Conservation (phyloP, 2,888 invertebrate genomes). For the Heliconius hortense region DNA sequence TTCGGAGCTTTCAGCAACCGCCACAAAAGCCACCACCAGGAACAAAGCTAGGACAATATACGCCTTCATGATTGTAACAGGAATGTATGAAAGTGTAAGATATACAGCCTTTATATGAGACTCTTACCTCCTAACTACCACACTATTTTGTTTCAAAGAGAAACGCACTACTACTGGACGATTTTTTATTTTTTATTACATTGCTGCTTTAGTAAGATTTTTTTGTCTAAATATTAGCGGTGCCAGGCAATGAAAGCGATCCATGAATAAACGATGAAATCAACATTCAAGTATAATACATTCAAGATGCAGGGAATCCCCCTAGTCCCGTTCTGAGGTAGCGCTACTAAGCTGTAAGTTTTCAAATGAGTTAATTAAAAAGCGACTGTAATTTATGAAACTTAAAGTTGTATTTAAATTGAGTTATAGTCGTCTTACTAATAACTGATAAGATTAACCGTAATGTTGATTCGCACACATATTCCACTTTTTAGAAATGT, state of each 20-base stretch:
- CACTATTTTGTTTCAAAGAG: background rate
- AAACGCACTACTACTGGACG: background rate
- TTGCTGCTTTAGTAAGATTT: background rate
- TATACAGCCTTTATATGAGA: conserved; percentile 55
- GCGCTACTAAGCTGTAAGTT: background rate
- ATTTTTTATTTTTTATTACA: background rate
- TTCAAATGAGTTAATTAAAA: background rate
- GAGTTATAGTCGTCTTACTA: background rate
- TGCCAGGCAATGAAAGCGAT: background rate
- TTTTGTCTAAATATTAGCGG: background rate
- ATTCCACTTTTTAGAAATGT: conserved; percentile 30
- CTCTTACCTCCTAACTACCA: conserved; percentile 16
- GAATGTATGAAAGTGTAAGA: conserved; percentile 1
- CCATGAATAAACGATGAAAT: background rate
- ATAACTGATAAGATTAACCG: conserved; percentile 18
- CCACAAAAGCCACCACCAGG: conserved; percentile 46
- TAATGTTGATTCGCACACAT: background rate
- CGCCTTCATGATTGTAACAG: conserved; percentile 54
- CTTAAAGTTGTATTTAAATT: conserved; percentile 6
- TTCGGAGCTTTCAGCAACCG: conserved; percentile 26
- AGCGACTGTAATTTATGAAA: background rate
- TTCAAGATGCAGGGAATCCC: conserved; percentile 7
- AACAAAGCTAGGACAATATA: conserved; percentile 50
- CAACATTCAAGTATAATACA: background rate
- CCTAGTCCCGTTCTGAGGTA: background rate